Base-by-base conservation (phyloP, 2,113 vertebrate genomes). In the Noctilio leporinus region DNA sequence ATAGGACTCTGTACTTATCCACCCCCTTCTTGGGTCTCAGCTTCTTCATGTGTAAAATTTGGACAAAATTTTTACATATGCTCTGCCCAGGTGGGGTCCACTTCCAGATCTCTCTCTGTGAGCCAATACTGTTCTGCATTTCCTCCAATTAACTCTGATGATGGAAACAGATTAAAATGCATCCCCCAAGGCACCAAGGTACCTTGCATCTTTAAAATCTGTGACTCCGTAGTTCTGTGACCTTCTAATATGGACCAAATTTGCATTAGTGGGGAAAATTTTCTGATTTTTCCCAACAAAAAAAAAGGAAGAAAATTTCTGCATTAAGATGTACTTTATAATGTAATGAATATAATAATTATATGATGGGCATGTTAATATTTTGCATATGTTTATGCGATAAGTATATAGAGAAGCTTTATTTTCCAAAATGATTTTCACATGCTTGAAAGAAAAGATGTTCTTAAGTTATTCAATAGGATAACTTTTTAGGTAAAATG, bases 41-140 rank as follows among this genome's bases (percentile, higher is more conserved):
- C 49, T 26, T 70, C 78, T 86, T 69, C 38, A 59, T 45, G 24
- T 75, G 53, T 43, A 92, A 81, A 65, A 67, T 55, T 38, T 47
- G 55, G 35, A 64, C 40, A 70, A 57, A 69, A 57, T 78, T 76
- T 73, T 47, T 64, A 70, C 12, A 15, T 98, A 98, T 98, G 98
- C 98, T 97, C 96, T 97, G 97, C 96, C 98, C 98, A 98, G 98
- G 98, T 98, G 98, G 98, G 96, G 96, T 97, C 95, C 90, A 76
- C 95, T 97, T 86, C 86, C 75, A 89, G 67, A 76, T 93, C 97
- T 95, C 97, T 97, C 43, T 33, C 94, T 84, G 95, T 93, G 91
- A 98, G 96, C 96, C 96, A 97, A 86, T 97, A 89, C 86, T 96
- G 78, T 89, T 96, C 57, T 89, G 87, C 78, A 86, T 92, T 97